phyloP scores from a whole-genome alignment of 2,797 vertebrate genomes.

The Chiroxiphia lanceolata region DNA sequence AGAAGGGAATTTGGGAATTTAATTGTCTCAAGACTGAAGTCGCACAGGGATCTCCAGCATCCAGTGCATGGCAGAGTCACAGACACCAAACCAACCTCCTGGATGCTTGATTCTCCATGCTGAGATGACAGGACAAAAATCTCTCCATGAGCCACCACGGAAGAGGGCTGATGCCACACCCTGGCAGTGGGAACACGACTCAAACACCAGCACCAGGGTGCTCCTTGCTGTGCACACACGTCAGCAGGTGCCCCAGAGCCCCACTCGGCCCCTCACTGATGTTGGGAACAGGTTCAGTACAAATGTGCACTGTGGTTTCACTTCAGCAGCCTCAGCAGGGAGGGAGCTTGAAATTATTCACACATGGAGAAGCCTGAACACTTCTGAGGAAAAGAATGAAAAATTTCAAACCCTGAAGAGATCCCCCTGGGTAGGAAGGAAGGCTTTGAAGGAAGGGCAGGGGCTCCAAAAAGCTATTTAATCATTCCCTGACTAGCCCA shows the following conservation, averaged over 20 bases:
- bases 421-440: not conserved
- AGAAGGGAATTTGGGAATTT: not conserved
- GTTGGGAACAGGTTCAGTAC: not conserved
- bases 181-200: not conserved
- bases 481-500: not conserved
- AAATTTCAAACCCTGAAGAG: not conserved
- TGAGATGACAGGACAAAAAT: not conserved
- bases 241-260: not conserved
- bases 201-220: fast-evolving
- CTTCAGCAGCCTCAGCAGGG: not conserved
- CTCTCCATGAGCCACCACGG: not conserved
- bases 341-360: not conserved
- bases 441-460: not conserved
- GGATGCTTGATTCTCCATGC: no score
- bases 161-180: not conserved
- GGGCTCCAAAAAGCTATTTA: not conserved
- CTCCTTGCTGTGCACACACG: fast-evolving
- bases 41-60: not conserved
- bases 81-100: not conserved
- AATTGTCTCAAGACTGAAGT: not conserved
- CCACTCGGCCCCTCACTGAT: not conserved
- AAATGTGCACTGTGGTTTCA: not conserved
- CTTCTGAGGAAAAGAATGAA: not conserved
- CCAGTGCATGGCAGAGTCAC: not conserved
- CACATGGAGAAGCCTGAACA: not conserved